phyloP scores from a whole-genome alignment of 1,140 invertebrate species.

The Agrilus planipennis region DNA sequence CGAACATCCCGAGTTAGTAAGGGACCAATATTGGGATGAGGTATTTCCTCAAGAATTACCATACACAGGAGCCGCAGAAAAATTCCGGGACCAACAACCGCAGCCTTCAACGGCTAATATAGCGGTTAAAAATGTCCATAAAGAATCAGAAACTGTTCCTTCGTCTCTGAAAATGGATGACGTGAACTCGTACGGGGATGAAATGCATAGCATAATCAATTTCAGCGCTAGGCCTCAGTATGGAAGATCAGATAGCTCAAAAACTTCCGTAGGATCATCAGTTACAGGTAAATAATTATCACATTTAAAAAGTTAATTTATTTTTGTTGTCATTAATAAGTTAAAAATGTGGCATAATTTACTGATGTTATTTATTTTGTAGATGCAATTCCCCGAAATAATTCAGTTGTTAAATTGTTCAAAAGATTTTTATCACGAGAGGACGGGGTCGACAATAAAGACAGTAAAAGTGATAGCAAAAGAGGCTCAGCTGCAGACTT shows the following conservation, averaged over 20 bases:
- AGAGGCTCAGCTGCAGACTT: conserved; percentile 24
- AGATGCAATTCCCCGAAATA: conserved; percentile 54
- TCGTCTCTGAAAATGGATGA: conserved; percentile 62
- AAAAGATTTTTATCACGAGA: conserved; percentile 64
- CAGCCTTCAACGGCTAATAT: conserved; percentile 75
- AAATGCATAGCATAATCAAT: conserved; percentile 27
- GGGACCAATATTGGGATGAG: conserved; percentile 85
- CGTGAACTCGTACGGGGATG: conserved; percentile 48
- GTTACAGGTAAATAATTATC: conserved; percentile 33
- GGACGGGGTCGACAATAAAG: conserved; percentile 36
- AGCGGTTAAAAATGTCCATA: conserved; percentile 56
- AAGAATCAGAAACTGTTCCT: conserved; percentile 46
- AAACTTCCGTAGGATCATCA: conserved; percentile 36
- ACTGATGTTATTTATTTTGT: not conserved
- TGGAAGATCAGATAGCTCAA: conserved; percentile 33
- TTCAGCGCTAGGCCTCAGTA: conserved; percentile 46
- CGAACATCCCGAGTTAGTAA: conserved; percentile 74
- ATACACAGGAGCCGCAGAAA: conserved; percentile 62
- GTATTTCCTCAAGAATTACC: conserved; percentile 73
- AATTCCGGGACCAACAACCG: conserved; percentile 67
- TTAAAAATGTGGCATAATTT: not conserved
- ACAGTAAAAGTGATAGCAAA: conserved; percentile 19
- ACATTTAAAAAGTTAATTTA: conserved; percentile 7
- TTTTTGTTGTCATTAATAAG: not conserved
- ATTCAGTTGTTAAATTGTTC: conserved; percentile 60